Conservation (phyloP, 2,113 vertebrate species). For the Gobiocypris rarus region DNA sequence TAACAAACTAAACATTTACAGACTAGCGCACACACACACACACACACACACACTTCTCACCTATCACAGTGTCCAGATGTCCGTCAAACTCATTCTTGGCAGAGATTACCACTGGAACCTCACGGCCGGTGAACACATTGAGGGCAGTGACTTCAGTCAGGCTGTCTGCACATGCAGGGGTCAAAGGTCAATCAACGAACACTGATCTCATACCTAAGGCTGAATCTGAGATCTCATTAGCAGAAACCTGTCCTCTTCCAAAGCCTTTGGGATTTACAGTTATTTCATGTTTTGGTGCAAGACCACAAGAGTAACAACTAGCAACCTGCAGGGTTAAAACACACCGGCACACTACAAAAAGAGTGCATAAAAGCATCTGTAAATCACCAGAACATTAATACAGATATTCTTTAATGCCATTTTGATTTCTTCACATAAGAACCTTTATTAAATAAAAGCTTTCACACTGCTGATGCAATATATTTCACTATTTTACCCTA, state of each 20-base stretch:
- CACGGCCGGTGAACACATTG: constrained; percentile 85
- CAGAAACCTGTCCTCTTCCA: not conserved
- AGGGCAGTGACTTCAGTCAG: constrained; percentile 84
- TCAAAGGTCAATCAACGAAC: constrained; percentile 58
- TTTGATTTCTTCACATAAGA: not conserved
- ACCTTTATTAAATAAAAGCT: not conserved
- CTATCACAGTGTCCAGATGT: constrained; percentile 86
- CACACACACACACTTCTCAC: constrained; percentile 70
- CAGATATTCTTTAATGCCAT: not conserved
- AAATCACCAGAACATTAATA: not conserved
- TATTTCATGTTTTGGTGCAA: not conserved
- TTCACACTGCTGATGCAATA: not conserved
- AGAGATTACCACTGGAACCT: constrained; percentile 88
- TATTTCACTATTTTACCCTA: not conserved
- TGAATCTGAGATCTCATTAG: constrained; percentile 10
- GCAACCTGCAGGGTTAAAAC: not conserved
- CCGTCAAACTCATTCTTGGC: constrained; percentile 78
- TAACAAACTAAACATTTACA: not conserved
- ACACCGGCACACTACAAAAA: not conserved
- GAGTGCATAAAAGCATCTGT: not conserved
- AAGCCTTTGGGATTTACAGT: not conserved
- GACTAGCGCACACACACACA: not conserved
- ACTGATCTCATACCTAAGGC: not conserved
- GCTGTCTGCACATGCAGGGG: constrained; percentile 77
- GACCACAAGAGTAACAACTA: not conserved